phyloP scores from a whole-genome alignment of 1,140 invertebrate species.

The Heliconius melpomene region DNA sequence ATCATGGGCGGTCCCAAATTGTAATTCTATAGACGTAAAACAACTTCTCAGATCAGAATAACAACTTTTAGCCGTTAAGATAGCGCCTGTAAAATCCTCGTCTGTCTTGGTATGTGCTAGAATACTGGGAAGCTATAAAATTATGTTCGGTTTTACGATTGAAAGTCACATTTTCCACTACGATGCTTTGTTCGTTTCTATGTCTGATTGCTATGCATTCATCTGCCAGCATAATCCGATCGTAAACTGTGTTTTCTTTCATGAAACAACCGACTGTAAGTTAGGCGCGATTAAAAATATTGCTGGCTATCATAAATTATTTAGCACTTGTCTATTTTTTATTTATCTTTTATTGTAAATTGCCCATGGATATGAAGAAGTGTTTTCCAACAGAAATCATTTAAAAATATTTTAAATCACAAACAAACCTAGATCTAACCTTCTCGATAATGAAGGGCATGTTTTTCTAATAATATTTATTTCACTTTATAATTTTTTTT shows the following conservation, averaged over 20 bases:
- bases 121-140: conserved; percentile 70
- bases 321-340: background rate
- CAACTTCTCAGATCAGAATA: conserved; percentile 46
- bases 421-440: no score
- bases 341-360: no score
- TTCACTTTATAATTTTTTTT: background rate
- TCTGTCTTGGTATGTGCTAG: conserved; percentile 40
- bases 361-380: no score
- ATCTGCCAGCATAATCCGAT: conserved; percentile 69
- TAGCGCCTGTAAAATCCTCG: conserved; percentile 48
- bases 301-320: background rate
- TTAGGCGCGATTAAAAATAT: conserved; percentile 17
- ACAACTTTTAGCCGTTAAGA: conserved; percentile 54
- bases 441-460: no score
- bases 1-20: conserved; percentile 10
- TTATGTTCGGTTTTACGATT: conserved; percentile 71
- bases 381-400: background rate
- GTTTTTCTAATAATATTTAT: background rate
- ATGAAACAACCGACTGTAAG: conserved; percentile 44
- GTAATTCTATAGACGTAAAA: conserved; percentile 37
- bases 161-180: conserved; percentile 73
- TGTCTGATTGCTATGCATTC: conserved; percentile 71
- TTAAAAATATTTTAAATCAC: no score
- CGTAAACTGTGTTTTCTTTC: conserved; percentile 69
- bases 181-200: conserved; percentile 68